Percentiles rank a stretch among this genome's conserved stretches.
Evolutionary conservation across 2,888 invertebrate species (phyloP).

Genomic region (Limnephilus auricula): DNA sequence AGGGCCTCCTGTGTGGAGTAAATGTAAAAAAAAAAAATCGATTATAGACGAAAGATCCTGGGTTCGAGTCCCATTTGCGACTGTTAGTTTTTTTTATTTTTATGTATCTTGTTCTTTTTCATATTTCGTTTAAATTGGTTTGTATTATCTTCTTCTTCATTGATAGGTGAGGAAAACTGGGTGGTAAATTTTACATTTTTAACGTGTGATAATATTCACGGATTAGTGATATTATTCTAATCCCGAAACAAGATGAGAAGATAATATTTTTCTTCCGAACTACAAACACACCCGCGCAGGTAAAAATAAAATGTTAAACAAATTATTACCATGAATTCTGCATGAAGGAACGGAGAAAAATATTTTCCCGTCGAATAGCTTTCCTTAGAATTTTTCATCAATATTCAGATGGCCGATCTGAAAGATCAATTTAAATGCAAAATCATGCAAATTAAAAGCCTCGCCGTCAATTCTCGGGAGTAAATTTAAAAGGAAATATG

Average conservation of each 20-base stretch:
- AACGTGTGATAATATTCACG: not conserved
- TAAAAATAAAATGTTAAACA: not conserved
- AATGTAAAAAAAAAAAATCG: too few species aligned
- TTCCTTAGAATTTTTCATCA: conserved; percentile 30
- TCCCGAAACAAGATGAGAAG: not conserved
- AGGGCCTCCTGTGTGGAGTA: too few species aligned
- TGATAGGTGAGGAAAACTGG: not conserved
- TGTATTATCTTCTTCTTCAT: too few species aligned
- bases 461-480: conserved; percentile 35
- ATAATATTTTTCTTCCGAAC: not conserved
- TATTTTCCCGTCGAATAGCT: conserved; percentile 35
- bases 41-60: too few species aligned
- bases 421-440: conserved; percentile 51
- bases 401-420: conserved; percentile 12
- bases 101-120: too few species aligned
- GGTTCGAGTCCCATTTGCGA: too few species aligned
- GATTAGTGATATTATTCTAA: not conserved
- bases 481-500: not conserved
- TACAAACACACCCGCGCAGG: not conserved
- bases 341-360: not conserved
- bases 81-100: too few species aligned
- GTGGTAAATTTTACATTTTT: not conserved
- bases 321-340: not conserved
- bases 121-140: too few species aligned
- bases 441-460: conserved; percentile 53